Conservation (phyloP, 2,888 invertebrate species). For the Trissolcus japonicus region DNA sequence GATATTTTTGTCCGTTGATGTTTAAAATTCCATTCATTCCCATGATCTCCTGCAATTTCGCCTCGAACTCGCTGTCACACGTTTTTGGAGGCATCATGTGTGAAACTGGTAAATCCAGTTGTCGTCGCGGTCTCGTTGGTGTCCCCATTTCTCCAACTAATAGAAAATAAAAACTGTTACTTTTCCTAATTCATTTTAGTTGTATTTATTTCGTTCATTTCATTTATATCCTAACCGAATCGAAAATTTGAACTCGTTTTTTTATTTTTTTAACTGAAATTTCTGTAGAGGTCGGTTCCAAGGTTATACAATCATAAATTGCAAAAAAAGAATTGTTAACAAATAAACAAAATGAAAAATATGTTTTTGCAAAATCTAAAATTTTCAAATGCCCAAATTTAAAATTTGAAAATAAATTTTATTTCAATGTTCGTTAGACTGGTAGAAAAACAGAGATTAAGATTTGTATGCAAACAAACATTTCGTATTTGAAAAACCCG, state of each 20-base stretch:
- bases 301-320: background rate
- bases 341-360: too few relatives aligned
- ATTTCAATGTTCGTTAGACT: too few relatives aligned
- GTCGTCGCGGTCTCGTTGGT: slow-evolving; percentile 78
- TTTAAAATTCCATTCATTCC: slow-evolving; percentile 93
- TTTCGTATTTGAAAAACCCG: too few relatives aligned
- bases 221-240: too few relatives aligned
- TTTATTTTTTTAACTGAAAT: too few relatives aligned
- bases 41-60: slow-evolving; percentile 93
- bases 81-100: slow-evolving; percentile 83
- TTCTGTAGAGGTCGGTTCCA: too few relatives aligned
- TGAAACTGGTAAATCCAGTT: slow-evolving; percentile 79
- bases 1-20: slow-evolving; percentile 87
- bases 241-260: too few relatives aligned
- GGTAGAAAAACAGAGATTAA: too few relatives aligned
- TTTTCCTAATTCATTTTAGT: slow-evolving; percentile 28
- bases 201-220: background rate
- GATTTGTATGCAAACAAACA: too few relatives aligned
- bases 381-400: too few relatives aligned
- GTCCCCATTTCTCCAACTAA: slow-evolving; percentile 77
- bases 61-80: slow-evolving; percentile 81
- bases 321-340: background rate
- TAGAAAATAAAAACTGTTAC: slow-evolving; percentile 46
- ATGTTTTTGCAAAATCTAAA: too few relatives aligned
- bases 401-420: too few relatives aligned